Base-by-base conservation (phyloP, 2,113 vertebrate genomes). In the Ranitomeya variabilis region DNA sequence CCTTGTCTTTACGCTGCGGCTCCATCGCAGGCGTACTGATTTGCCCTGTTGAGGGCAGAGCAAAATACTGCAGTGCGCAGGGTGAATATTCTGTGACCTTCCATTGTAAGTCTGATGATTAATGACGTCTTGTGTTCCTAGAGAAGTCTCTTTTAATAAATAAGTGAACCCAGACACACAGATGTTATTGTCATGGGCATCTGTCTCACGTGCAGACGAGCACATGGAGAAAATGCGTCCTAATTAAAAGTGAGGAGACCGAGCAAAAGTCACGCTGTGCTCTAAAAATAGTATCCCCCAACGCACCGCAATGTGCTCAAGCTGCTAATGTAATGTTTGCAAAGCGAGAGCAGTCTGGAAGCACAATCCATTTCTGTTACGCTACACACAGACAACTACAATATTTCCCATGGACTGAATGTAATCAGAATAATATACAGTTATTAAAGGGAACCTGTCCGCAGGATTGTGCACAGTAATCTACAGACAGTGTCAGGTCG, bases 211-310 rank as follows among this genome's bases (percentile, higher is more conserved):
- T 82, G 80, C 26, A 45, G 82, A 55, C 64, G 19, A 51, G 57
- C 55, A 62, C 79, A 81, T 62, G 79, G 79, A 62, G 82, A 84
- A 84, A 84, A 69, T 55, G 82, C n/a, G n/a, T 55, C 64, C 82
- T 84, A 84, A 84, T 84, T 71, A 84, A 69, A 71, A 84, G 64
- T 55, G 82, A 69, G 82, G 66, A 69, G 82, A 71, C 64, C 55
- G 82, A 69, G 71, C 82, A 84, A 83, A 69, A 84, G 64, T 84
- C 82, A 71, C 5, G 45, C 64, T 84, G 64, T 84, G 45, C 14
- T n/a, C 64, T 84, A 71, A 71, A 69, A 26, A 84, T 84, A 84
- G 82, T 23, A 52, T 1, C 64, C 51, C 64, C 12, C 45, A 55
- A 84, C 19, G 52, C 12, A 54, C 82, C 51, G 37, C 82, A n/a